Conservation (phyloP, 2,888 invertebrate genomes). For the Geophilus truncorum region DNA sequence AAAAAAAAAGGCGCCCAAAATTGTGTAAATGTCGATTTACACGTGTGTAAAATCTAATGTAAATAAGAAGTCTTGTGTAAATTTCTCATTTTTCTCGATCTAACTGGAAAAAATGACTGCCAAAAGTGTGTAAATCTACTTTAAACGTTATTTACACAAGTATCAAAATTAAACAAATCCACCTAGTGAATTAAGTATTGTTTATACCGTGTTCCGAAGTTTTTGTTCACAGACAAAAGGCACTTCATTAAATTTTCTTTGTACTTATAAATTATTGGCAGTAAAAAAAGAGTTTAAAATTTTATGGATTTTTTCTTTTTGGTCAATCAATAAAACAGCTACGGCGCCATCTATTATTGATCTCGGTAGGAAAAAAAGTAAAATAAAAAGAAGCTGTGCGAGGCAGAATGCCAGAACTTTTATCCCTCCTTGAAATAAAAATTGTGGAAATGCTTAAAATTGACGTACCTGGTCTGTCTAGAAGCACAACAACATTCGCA, state of each 20-base stretch:
- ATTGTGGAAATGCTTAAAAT: neutral
- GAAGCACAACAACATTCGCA: slow-evolving; percentile 40
- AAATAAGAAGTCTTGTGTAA: too few species aligned
- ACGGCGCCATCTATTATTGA: slow-evolving; percentile 2
- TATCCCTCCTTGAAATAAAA: neutral
- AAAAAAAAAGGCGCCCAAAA: too few species aligned
- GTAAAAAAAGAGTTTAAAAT: neutral
- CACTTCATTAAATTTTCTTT: neutral
- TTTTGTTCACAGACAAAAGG: too few species aligned
- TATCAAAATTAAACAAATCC: too few species aligned
- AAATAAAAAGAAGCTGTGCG: too few species aligned
- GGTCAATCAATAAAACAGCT: neutral
- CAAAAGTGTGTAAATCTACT: too few species aligned
- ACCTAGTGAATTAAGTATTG: too few species aligned
- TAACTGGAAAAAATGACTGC: too few species aligned
- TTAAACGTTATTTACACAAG: too few species aligned
- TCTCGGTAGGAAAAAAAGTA: neutral
- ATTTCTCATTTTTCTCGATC: too few species aligned
- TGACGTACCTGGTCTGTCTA: slow-evolving; percentile 37
- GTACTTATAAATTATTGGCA: neutral
- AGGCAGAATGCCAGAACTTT: neutral
- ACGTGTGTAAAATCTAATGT: too few species aligned
- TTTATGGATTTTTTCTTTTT: neutral
- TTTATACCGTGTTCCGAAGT: neutral
- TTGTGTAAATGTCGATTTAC: too few species aligned